Evolutionary conservation across 2,888 invertebrate genomes (phyloP), one percentile per base, ranked within the genome.

Genomic region (Pyrrhia umbra): DNA sequence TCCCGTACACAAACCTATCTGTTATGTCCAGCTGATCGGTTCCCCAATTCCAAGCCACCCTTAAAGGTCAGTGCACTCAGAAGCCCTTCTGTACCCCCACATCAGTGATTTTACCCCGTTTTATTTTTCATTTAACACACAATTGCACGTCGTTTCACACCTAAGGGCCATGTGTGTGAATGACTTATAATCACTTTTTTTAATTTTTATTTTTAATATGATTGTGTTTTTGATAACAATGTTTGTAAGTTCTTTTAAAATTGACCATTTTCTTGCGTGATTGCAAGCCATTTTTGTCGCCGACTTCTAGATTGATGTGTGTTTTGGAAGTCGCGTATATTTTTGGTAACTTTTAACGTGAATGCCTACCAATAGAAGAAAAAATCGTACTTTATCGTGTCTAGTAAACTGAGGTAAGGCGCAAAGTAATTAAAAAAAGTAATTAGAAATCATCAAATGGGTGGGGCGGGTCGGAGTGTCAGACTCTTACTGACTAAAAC

Each of bases 61-160:
- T 84, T 83, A 85, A 85, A 89, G 92, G 92, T 92, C 91, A 88
- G 81, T 83, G 90, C 87, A 87, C 91, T 83, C 85, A 81, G 83
- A 80, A 87, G 85, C 88, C 88, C 88, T 89, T 90, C 81, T 66
- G 75, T 75, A 61, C 77, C 80, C 75, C 77, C 66, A 74, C 67
- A 65, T 56, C 77, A 68, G 72, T 84, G 83, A 84, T 87, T 88
- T 85, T 80, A 84, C 84, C 79, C 77, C 78, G 77, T 82, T 86
- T 85, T 85, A 84, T 87, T 90, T 90, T 88, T 83, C 82, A 83
- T 87, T 89, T 87, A 85, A 88, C 88, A 88, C 89, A 84, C 88
- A 87, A 89, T 88, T 87, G 85, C 82, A 80, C 83, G 75, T 77
- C 67, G 47, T 50, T 80, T 77, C 75, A 73, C 70, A 69, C 39